A percentile compares a stretch with the other conserved stretches of the same genome.
Conservation (phyloP, 2,888 invertebrate genomes). For the Bugulina stolonifera region DNA sequence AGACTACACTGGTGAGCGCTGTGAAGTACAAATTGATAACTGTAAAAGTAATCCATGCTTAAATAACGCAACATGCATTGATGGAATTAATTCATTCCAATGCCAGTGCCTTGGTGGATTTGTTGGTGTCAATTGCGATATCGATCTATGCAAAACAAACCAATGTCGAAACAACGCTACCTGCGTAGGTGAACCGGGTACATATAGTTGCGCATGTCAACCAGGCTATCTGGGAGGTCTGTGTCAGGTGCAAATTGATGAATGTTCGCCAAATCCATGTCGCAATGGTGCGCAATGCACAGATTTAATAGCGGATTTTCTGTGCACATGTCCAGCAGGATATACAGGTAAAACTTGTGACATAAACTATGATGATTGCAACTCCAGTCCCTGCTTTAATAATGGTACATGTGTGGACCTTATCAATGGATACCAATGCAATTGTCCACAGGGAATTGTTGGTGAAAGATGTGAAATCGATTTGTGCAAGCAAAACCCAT, state of each 20-base stretch:
- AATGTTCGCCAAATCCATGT: neutral
- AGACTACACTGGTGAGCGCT: neutral
- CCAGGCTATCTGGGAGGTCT: neutral
- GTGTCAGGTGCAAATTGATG: slow-evolving; percentile 29
- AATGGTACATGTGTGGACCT: neutral
- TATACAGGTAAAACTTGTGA: slow-evolving; percentile 15
- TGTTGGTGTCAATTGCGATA: neutral
- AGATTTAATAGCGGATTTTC: neutral
- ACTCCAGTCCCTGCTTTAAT: neutral
- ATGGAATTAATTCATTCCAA: neutral
- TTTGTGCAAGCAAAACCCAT: slow-evolving; percentile 75
- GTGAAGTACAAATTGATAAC: slow-evolving; percentile 5
- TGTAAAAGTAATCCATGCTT: slow-evolving; percentile 20
- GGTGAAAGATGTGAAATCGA: slow-evolving; percentile 78
- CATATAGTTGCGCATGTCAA: slow-evolving; percentile 1
- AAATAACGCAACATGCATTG: neutral
- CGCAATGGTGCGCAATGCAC: neutral
- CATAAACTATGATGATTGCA: neutral
- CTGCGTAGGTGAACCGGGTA: neutral
- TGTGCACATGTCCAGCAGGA: neutral
- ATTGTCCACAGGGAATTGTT: slow-evolving; percentile 75
- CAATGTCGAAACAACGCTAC: neutral
- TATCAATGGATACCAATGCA: slow-evolving; percentile 61
- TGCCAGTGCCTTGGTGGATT: slow-evolving; percentile 9
- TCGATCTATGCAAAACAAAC: neutral